Conservation (phyloP, 2,797 vertebrate species). For the Peromyscus attwateri region DNA sequence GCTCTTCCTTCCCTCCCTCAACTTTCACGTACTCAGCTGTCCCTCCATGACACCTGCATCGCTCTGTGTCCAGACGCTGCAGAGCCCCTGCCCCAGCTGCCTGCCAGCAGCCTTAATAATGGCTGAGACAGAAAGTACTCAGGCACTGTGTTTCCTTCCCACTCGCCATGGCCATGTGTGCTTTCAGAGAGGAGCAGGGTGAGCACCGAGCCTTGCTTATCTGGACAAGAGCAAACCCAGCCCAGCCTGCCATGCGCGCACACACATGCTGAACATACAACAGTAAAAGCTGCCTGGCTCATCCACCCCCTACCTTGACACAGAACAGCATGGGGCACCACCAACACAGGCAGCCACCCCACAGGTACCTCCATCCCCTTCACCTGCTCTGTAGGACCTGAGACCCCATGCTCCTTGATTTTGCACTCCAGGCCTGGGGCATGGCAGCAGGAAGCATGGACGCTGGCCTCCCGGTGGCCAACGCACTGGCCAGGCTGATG, state of each 20-base stretch:
- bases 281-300: background rate
- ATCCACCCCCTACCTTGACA: background rate
- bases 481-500: conserved; percentile 82
- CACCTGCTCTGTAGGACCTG: conserved; percentile 87
- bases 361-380: background rate
- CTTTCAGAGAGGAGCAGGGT: background rate
- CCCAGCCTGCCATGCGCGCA: background rate
- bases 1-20: background rate
- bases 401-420: conserved; percentile 86
- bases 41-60: background rate
- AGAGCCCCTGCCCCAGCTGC: background rate
- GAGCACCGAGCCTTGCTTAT: background rate
- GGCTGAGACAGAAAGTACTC: accelerated
- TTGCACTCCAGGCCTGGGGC: conserved; percentile 90
- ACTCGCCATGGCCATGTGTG: background rate
- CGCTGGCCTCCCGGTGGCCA: conserved; percentile 65
- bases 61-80: background rate
- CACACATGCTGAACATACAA: background rate
- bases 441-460: conserved; percentile 90
- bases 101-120: background rate
- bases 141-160: background rate
- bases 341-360: background rate
- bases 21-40: background rate
- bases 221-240: background rate
- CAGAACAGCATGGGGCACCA: background rate